Evolutionary conservation across 2,113 vertebrate species (phyloP).

Genomic region (Platysternon megacephalum): DNA sequence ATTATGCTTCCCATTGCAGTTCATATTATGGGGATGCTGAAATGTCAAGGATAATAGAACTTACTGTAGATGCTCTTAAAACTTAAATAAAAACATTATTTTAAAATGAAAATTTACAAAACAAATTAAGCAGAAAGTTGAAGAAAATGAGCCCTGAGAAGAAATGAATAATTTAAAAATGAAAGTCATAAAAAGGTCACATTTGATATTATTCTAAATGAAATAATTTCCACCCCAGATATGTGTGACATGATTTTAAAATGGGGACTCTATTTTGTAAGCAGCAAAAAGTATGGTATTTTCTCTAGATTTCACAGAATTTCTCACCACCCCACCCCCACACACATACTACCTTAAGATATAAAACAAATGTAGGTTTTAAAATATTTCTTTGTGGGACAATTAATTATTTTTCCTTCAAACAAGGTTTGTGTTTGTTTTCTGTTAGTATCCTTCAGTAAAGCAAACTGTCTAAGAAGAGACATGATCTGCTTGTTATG

Average conservation of each 20-base stretch:
- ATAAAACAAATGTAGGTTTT: neutral
- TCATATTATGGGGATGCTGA: slow-evolving; percentile 43
- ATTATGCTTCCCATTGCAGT: slow-evolving; percentile 45
- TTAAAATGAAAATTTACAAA: slow-evolving; percentile 29
- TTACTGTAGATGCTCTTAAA: slow-evolving; percentile 37
- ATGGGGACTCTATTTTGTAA: neutral
- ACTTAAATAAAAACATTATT: slow-evolving; percentile 34
- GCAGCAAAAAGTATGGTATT: neutral
- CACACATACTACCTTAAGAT: neutral
- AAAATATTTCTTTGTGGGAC: neutral
- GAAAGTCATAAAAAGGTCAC: slow-evolving; percentile 25
- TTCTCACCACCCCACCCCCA: neutral
- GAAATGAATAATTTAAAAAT: slow-evolving; percentile 19
- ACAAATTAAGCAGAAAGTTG: slow-evolving; percentile 41
- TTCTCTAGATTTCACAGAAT: neutral
- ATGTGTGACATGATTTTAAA: neutral
- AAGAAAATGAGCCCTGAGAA: slow-evolving; percentile 39
- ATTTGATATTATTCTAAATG: neutral
- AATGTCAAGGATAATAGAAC: slow-evolving; percentile 66
- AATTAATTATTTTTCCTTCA: neutral
- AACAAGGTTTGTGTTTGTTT: neutral
- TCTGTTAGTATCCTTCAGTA: neutral
- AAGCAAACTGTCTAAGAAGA: neutral
- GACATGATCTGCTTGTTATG: neutral
- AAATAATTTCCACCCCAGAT: neutral